phyloP scores from a whole-genome alignment of 1,140 invertebrate species.

The Contarinia nasturtii region DNA sequence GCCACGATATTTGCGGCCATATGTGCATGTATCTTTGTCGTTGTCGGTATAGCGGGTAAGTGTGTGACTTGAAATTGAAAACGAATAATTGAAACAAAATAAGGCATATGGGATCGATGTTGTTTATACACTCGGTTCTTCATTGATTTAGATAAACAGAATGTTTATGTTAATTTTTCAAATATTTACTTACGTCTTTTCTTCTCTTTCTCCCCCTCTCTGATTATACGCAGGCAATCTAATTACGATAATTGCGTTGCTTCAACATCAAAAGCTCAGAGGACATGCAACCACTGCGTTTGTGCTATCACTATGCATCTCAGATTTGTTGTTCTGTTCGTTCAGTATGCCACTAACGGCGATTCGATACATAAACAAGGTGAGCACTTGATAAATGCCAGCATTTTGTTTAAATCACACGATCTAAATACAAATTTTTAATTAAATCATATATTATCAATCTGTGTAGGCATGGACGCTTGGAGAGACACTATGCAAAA shows the following conservation, averaged over 20 bases:
- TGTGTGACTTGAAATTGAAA: slow-evolving; percentile 5
- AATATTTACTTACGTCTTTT: slow-evolving; percentile 1
- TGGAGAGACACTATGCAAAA: slow-evolving; percentile 55
- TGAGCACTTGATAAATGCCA: slow-evolving; percentile 6
- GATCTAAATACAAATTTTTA: too few species aligned
- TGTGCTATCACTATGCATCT: slow-evolving; percentile 65
- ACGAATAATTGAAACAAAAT: background rate
- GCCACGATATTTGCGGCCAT: slow-evolving; percentile 54
- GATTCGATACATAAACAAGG: slow-evolving; percentile 56
- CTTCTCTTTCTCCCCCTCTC: background rate
- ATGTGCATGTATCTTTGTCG: slow-evolving; percentile 57
- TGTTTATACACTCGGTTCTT: background rate
- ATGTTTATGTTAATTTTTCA: background rate
- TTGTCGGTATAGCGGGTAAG: slow-evolving; percentile 58
- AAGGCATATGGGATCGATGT: background rate
- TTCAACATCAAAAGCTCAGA: slow-evolving; percentile 52
- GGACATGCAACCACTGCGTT: slow-evolving; percentile 73
- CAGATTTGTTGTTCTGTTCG: slow-evolving; percentile 67
- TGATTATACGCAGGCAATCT: slow-evolving; percentile 46
- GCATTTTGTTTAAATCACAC: too few species aligned
- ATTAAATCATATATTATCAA: too few species aligned
- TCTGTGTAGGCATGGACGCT: slow-evolving; percentile 56
- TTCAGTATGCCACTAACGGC: slow-evolving; percentile 72
- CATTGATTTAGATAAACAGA: background rate
- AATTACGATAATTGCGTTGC: slow-evolving; percentile 55